phyloP scores from a whole-genome alignment of 2,888 invertebrate genomes.

The Diaperis boleti region DNA sequence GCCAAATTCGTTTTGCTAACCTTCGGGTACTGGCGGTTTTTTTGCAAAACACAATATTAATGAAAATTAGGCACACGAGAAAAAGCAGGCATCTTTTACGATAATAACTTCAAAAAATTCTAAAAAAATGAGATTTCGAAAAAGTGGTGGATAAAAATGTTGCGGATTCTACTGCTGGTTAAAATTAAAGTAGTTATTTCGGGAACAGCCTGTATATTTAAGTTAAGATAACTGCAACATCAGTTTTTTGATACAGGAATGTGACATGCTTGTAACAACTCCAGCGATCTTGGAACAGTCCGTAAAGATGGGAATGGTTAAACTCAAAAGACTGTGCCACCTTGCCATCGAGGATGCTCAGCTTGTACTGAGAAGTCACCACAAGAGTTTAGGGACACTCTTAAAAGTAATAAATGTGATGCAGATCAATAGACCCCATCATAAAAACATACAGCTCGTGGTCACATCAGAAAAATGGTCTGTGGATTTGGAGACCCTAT shows the following conservation, averaged over 20 bases:
- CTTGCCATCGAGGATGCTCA: conserved; percentile 24
- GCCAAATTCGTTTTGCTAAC: too few species aligned
- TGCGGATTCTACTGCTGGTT: too few species aligned
- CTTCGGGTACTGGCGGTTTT: too few species aligned
- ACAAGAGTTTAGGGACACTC: conserved; percentile 2
- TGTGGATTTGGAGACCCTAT: conserved; percentile 3
- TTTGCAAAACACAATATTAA: too few species aligned
- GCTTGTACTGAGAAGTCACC: conserved; percentile 2
- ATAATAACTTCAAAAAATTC: too few species aligned
- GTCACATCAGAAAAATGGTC: conserved; percentile 27
- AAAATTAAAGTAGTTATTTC: too few species aligned
- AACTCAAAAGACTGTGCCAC: conserved; percentile 17
- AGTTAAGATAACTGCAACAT: too few species aligned
- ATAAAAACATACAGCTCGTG: conserved; percentile 20
- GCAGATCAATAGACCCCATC: conserved; percentile 1
- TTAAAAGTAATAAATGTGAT: conserved; percentile 7
- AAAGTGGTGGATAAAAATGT: too few species aligned
- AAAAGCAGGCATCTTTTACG: too few species aligned
- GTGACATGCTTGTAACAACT: conserved; percentile 19
- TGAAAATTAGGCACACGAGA: too few species aligned
- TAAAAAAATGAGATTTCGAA: too few species aligned
- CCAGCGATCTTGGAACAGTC: conserved; percentile 14
- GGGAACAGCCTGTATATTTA: too few species aligned
- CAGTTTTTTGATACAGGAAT: conserved; percentile 8
- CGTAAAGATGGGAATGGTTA: conserved; percentile 6